These are phyloP conservation scores for Tadarida brasiliensis DNA, from an alignment of 2,797 vertebrate species.

Conservation along the genomic window DNA sequence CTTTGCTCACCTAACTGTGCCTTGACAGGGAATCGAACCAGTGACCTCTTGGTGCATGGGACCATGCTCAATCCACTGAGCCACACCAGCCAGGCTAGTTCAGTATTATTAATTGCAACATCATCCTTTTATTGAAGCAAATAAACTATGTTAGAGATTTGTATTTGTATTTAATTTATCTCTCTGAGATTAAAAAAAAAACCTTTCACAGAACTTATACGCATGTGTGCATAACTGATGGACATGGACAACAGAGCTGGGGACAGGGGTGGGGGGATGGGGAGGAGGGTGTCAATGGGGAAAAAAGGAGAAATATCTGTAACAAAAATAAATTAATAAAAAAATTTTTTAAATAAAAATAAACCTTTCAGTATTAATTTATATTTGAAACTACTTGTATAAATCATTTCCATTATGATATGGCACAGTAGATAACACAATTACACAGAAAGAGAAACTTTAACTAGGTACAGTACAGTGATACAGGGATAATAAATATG, in stretches of 20 bases:
- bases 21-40: no score
- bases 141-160: constrained; percentile 10
- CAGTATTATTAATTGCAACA: neutral
- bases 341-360: no score
- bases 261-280: no score
- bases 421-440: neutral
- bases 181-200: neutral
- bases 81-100: neutral
- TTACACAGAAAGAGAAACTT: neutral
- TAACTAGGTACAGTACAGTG: neutral
- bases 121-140: neutral
- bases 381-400: constrained; percentile 8
- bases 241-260: no score
- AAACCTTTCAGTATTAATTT: constrained; percentile 6
- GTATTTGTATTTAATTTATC: constrained; percentile 7
- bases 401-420: neutral
- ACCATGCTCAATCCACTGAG: no score
- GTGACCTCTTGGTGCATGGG: no score
- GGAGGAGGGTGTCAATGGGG: no score
- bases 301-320: no score
- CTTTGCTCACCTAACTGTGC: neutral
- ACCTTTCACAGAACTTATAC: no score
- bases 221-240: no score
- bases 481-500: neutral
- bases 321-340: no score